A percentile compares a stretch with the other conserved stretches of the same genome.
Evolutionary conservation across 2,888 invertebrate genomes (phyloP).

Genomic region (Tinea trinotella): DNA sequence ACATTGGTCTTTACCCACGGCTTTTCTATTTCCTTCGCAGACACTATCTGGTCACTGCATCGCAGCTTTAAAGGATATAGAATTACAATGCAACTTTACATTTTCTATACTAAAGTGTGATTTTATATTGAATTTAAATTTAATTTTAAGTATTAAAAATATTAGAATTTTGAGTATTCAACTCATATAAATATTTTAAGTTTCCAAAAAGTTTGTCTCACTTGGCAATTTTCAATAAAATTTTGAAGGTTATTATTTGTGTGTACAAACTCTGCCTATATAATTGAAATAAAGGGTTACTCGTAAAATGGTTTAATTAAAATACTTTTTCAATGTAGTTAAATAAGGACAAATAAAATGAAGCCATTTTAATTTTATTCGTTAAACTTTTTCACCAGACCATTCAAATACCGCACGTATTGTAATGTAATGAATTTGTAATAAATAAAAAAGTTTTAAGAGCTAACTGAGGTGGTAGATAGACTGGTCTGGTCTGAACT

Average conservation of each 20-base stretch:
- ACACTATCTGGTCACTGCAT: constrained; percentile 18
- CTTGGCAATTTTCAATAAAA: not conserved
- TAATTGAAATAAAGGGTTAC: not conserved
- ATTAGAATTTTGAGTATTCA: too few species aligned
- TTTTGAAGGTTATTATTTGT: not conserved
- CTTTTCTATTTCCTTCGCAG: constrained; percentile 13
- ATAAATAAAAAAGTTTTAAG: too few species aligned
- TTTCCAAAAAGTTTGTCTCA: not conserved
- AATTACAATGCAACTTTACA: constrained; percentile 8
- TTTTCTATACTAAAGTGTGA: not conserved
- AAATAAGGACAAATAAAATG: not conserved
- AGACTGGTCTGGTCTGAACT: too few species aligned
- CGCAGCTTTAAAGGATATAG: not conserved
- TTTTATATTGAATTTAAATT: not conserved
- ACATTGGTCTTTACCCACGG: constrained; percentile 16
- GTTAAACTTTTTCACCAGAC: not conserved
- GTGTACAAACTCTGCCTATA: not conserved
- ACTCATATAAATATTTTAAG: too few species aligned
- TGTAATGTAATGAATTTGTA: too few species aligned
- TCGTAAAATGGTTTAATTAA: not conserved
- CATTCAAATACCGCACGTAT: too few species aligned
- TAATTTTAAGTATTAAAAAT: too few species aligned
- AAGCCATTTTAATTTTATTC: not conserved
- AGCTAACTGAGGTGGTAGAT: too few species aligned
- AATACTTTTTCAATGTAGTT: not conserved